Conservation (phyloP, 2,888 invertebrate species). For the Macrophya annulata region DNA sequence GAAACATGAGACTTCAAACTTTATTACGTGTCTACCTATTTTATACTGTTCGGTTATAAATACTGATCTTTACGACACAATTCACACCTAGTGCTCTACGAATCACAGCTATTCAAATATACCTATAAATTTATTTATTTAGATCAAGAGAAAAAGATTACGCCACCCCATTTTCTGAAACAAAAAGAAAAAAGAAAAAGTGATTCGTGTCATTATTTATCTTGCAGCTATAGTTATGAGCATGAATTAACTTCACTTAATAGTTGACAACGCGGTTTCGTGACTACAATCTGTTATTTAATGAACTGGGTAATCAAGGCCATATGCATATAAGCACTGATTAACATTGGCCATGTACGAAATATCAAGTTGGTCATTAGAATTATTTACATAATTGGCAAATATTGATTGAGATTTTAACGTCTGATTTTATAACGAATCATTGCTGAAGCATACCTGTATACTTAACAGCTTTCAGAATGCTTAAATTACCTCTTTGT, state of each 20-base stretch:
- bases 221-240: neutral
- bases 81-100: neutral
- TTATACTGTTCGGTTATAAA: neutral
- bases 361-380: conserved; percentile 39
- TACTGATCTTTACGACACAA: neutral
- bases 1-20: neutral
- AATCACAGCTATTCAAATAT: neutral
- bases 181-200: neutral
- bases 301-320: conserved; percentile 24
- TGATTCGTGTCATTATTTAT: neutral
- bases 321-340: conserved; percentile 3
- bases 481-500: neutral
- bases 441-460: neutral
- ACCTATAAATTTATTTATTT: neutral
- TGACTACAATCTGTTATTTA: conserved; percentile 6
- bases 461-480: neutral
- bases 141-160: neutral
- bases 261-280: conserved; percentile 20
- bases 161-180: neutral
- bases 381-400: neutral
- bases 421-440: conserved; percentile 7
- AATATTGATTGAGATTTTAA: conserved; percentile 36
- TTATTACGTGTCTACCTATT: neutral
- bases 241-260: neutral
- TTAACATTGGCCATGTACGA: conserved; percentile 39